Conservation (phyloP, 2,888 invertebrate species). For the Xanthia togata region DNA sequence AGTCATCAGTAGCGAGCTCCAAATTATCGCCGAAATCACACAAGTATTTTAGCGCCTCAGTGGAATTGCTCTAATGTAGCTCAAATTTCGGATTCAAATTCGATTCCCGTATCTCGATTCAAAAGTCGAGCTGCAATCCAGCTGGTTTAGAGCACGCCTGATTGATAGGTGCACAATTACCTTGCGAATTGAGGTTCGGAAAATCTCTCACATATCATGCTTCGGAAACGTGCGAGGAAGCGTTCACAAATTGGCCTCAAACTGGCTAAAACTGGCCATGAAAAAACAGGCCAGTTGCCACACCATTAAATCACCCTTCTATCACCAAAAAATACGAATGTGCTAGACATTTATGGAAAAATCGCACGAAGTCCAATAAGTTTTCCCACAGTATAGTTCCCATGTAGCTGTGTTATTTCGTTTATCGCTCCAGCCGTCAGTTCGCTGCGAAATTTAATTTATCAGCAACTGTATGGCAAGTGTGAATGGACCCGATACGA, state of each 20-base stretch:
- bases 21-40: constrained; percentile 51
- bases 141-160: constrained; percentile 46
- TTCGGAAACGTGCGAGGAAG: constrained; percentile 15
- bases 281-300: constrained; percentile 39
- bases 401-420: constrained; percentile 61
- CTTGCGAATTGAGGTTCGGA: constrained; percentile 29
- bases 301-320: constrained; percentile 46
- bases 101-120: constrained; percentile 36
- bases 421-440: constrained; percentile 72
- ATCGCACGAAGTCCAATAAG: constrained; percentile 41
- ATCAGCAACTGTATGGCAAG: constrained; percentile 69
- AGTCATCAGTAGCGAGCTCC: constrained; percentile 43
- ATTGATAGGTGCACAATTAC: constrained; percentile 53
- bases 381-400: constrained; percentile 50
- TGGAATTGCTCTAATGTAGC: constrained; percentile 42
- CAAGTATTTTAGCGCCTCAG: constrained; percentile 41
- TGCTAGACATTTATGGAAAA: constrained; percentile 46
- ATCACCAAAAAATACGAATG: constrained; percentile 38
- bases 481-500: constrained; percentile 64
- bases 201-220: constrained; percentile 40
- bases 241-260: constrained; percentile 23
- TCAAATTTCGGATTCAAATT: constrained; percentile 44
- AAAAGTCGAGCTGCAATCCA: constrained; percentile 51
- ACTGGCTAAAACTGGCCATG: constrained; percentile 14
- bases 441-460: constrained; percentile 77